phyloP scores from a whole-genome alignment of 2,888 invertebrate species.

The Spodoptera picta region DNA sequence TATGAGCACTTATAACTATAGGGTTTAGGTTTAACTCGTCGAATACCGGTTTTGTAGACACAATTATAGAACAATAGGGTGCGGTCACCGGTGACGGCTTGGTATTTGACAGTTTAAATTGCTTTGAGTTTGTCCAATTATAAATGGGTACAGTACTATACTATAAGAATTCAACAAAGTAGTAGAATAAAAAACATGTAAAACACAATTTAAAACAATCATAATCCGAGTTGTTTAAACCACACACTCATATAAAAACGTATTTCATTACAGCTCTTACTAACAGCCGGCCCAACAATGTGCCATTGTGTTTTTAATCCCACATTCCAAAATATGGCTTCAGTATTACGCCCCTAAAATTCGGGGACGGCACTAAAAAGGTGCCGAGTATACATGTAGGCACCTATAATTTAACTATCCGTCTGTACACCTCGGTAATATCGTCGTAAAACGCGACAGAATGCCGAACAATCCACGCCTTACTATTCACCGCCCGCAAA shows the following conservation, averaged over 20 bases:
- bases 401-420: slow-evolving; percentile 44
- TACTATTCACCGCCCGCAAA: slow-evolving; percentile 50
- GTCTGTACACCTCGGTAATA: slow-evolving; percentile 40
- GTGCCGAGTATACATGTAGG: slow-evolving; percentile 24
- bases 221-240: not conserved
- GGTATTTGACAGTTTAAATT: no score
- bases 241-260: slow-evolving; percentile 35
- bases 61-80: no score
- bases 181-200: slow-evolving; percentile 19
- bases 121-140: no score
- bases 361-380: slow-evolving; percentile 40
- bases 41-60: no score
- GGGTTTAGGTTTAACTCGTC: no score
- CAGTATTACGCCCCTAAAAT: slow-evolving; percentile 29
- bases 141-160: no score
- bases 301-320: slow-evolving; percentile 47
- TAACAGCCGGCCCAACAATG: slow-evolving; percentile 38
- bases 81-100: no score
- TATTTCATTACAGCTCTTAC: slow-evolving; percentile 28
- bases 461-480: slow-evolving; percentile 26
- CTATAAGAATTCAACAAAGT: no score
- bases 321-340: slow-evolving; percentile 39
- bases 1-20: no score
- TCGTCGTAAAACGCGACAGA: slow-evolving; percentile 41
- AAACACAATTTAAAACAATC: slow-evolving; percentile 11